phyloP scores from a whole-genome alignment of 1,140 invertebrate species.

The Gryon sp. region DNA sequence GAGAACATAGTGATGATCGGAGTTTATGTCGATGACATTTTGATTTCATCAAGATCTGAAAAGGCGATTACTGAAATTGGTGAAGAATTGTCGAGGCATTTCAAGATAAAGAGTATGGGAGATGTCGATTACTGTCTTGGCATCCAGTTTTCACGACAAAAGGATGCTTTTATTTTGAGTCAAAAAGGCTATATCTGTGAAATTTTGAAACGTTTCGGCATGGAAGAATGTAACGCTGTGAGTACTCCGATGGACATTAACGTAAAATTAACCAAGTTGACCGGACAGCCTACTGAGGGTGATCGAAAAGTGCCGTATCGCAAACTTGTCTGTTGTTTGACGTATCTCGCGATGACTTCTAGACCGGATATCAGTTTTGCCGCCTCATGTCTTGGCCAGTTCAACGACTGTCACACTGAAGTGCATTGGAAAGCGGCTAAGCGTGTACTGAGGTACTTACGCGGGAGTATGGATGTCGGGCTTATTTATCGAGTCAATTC shows the following conservation, averaged over 20 bases:
- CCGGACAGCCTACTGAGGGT: not conserved
- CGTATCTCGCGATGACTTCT: not conserved
- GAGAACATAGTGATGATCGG: not conserved
- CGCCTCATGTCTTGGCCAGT: not conserved
- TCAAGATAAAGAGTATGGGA: not conserved
- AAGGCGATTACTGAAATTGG: not conserved
- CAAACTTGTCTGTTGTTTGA: not conserved
- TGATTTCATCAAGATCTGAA: not conserved
- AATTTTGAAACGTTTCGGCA: not conserved
- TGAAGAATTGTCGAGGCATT: not conserved
- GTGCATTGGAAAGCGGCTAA: not conserved
- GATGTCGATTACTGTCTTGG: conserved; percentile 1
- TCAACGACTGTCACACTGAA: not conserved
- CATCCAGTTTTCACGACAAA: not conserved
- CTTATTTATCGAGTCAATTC: not conserved
- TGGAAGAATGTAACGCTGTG: not conserved
- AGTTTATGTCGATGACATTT: not conserved
- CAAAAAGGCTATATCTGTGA: not conserved
- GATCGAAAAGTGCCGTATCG: not conserved
- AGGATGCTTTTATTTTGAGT: not conserved
- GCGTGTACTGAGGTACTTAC: not conserved
- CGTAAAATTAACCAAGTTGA: not conserved
- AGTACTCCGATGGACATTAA: not conserved
- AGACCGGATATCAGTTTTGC: not conserved
- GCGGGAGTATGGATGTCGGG: not conserved